Conservation (phyloP, 2,888 invertebrate genomes). For the Apotomis betuletana region DNA sequence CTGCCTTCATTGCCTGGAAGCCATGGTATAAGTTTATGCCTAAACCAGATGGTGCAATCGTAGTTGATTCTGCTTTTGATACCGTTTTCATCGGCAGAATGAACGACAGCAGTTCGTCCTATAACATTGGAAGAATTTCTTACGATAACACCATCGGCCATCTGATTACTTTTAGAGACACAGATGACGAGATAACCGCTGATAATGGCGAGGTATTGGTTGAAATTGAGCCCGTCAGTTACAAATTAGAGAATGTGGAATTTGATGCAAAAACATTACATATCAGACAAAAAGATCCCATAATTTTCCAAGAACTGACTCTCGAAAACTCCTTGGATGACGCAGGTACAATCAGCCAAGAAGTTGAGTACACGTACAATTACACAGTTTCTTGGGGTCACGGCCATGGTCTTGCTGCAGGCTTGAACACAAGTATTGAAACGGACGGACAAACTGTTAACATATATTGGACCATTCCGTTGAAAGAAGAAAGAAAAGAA, state of each 20-base stretch:
- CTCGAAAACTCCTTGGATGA: slow-evolving; percentile 82
- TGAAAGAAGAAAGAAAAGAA: slow-evolving; percentile 81
- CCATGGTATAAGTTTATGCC: slow-evolving; percentile 88
- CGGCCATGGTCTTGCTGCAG: slow-evolving; percentile 88
- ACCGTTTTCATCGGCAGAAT: slow-evolving; percentile 71
- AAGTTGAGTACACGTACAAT: slow-evolving; percentile 88
- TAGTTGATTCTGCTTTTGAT: slow-evolving; percentile 76
- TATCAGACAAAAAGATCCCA: slow-evolving; percentile 74
- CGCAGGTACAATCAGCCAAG: slow-evolving; percentile 87
- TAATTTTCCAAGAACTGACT: slow-evolving; percentile 79
- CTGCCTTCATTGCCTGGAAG: slow-evolving; percentile 90
- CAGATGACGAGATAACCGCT: slow-evolving; percentile 80
- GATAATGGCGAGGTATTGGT: slow-evolving; percentile 89
- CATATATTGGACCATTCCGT: slow-evolving; percentile 88
- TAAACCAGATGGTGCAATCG: slow-evolving; percentile 87
- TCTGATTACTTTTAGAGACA: slow-evolving; percentile 86
- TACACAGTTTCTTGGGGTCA: slow-evolving; percentile 91
- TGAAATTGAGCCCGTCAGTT: slow-evolving; percentile 90
- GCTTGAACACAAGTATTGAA: slow-evolving; percentile 86
- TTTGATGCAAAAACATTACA: slow-evolving; percentile 82
- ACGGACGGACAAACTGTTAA: slow-evolving; percentile 83
- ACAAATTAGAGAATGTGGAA: slow-evolving; percentile 88
- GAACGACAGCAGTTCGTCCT: slow-evolving; percentile 69
- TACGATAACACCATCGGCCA: slow-evolving; percentile 86
- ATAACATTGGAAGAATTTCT: slow-evolving; percentile 89